Conservation (phyloP, 2,888 invertebrate species). For the Hemicrepidius hirtus region DNA sequence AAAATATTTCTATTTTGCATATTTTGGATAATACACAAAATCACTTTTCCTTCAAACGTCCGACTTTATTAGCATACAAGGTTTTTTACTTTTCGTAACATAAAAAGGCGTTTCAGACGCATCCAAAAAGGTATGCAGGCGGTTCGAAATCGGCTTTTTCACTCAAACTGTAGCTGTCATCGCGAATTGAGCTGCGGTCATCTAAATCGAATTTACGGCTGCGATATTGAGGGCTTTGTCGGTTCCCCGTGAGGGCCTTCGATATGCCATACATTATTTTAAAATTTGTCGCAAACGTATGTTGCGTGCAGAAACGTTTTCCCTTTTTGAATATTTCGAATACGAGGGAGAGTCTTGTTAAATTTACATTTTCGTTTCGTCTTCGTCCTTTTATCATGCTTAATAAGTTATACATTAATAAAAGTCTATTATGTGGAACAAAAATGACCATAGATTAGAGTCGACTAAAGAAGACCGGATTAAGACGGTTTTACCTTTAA, state of each 20-base stretch:
- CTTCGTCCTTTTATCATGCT: conserved; percentile 21
- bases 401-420: conserved; percentile 56
- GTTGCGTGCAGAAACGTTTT: conserved; percentile 50
- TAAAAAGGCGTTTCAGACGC: conserved; percentile 43
- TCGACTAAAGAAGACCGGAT: conserved; percentile 51
- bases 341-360: not conserved
- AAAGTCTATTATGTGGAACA: conserved; percentile 58
- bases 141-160: conserved; percentile 62
- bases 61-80: conserved; percentile 34
- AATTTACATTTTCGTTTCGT: conserved; percentile 28
- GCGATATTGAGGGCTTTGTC: conserved; percentile 64
- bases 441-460: conserved; percentile 58
- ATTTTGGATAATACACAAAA: not conserved
- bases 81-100: conserved; percentile 48
- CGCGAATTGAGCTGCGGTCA: conserved; percentile 67
- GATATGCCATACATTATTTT: conserved; percentile 69
- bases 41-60: not conserved
- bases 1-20: not conserved
- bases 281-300: conserved; percentile 69
- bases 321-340: conserved; percentile 15
- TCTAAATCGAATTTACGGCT: conserved; percentile 70
- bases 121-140: conserved; percentile 40
- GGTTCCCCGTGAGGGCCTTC: conserved; percentile 55
- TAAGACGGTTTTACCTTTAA: conserved; percentile 36
- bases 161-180: conserved; percentile 63